Evolutionary conservation across 2,797 vertebrate genomes (phyloP), one percentile per base, ranked within the genome.

Genomic region (Eulemur albifrons): DNA sequence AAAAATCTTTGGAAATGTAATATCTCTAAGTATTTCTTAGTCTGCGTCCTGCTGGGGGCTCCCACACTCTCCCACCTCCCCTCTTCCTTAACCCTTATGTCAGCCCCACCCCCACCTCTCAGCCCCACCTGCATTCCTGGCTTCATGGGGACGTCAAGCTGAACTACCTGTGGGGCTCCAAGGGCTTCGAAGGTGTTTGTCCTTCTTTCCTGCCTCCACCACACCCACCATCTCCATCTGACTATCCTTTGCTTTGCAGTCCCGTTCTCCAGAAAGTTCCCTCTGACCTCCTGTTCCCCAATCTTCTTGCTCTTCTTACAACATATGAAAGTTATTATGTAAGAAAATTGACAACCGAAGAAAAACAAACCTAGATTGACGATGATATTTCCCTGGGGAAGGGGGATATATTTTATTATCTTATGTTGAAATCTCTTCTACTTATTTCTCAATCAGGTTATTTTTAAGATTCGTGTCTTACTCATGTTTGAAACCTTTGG

Each of bases 401-500:
- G 21, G 13, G 4, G 15, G n/a, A 7, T 7, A 7, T 65, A 14
- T 35, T 73, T 81, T 72, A 32, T 48, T 38, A 11, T 48, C 84
- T 69, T 63, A 21, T 7, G 48, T 9, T 12, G 79, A 80, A 73
- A 73, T n/a, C 4, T 27, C 2, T 52, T 45, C 18, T 27, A 12
- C 30, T 45, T 72, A 52, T 30, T 87, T 79, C 76, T 81, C 14
- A 6, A 35, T 63, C 9, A 43, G 63, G 57, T 61, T 93, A 63
- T 82, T 93, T 90, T 91, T 13, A 86, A 90, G 80, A 77, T 59
- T 45, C 32, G 3, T 17, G 32, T 67, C 69, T 86, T 45, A 45
- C 13, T 59, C 1, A 0, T 75, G 25, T 45, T 67, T 61, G 40
- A 69, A 35, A 27, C 25, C 40, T 69, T 92, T 73, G 23, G 38